These are phyloP conservation scores for Yponomeuta malinellus DNA, from an alignment of 2,888 invertebrate species.

Conservation along the genomic window DNA sequence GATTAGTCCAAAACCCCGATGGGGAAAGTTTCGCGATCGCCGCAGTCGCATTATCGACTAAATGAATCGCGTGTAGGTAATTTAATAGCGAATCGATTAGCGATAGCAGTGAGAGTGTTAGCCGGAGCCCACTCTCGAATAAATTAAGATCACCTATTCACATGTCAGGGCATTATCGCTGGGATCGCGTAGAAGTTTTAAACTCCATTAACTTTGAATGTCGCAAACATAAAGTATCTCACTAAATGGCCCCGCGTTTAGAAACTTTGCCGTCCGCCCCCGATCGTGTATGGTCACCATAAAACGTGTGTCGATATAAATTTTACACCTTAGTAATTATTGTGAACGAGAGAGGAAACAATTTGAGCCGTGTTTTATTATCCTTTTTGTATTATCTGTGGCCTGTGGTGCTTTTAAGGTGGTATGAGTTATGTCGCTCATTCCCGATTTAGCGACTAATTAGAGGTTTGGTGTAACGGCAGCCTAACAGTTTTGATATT, in stretches of 20 bases:
- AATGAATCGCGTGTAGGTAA: slow-evolving; percentile 15
- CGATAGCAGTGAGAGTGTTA: slow-evolving; percentile 53
- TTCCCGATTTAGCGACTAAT: slow-evolving; percentile 1
- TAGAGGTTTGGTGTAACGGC: background rate
- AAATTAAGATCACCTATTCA: slow-evolving; percentile 73
- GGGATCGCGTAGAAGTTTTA: slow-evolving; percentile 56
- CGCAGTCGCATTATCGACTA: slow-evolving; percentile 11
- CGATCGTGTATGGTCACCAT: slow-evolving; percentile 33
- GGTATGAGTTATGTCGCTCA: slow-evolving; percentile 23
- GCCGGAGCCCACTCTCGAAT: slow-evolving; percentile 47
- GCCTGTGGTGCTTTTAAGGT: slow-evolving; percentile 49
- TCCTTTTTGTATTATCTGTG: slow-evolving; percentile 53
- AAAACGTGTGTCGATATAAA: slow-evolving; percentile 58
- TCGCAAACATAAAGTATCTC: slow-evolving; percentile 56
- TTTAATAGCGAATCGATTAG: slow-evolving; percentile 61
- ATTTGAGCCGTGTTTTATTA: slow-evolving; percentile 55
- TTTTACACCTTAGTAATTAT: slow-evolving; percentile 63
- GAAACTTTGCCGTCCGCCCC: slow-evolving; percentile 22
- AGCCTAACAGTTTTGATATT: background rate
- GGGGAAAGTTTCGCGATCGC: slow-evolving; percentile 11
- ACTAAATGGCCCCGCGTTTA: slow-evolving; percentile 38
- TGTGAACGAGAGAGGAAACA: slow-evolving; percentile 52
- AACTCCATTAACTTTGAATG: slow-evolving; percentile 59
- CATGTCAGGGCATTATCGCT: slow-evolving; percentile 60
- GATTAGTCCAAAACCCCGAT: background rate